Conservation (phyloP, 1,140 invertebrate species). For the Cotesia typhae region DNA sequence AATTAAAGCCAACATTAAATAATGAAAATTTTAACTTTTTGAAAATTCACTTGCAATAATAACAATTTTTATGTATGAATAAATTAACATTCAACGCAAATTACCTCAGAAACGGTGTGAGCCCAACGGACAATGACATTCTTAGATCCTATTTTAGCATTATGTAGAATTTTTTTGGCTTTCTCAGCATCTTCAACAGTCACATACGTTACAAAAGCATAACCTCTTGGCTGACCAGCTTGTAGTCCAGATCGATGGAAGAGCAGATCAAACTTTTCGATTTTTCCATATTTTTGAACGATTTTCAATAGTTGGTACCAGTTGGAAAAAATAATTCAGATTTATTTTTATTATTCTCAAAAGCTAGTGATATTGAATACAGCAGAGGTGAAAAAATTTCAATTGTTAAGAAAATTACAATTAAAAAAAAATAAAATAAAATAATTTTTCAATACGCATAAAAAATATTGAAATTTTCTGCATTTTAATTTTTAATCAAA, state of each 20-base stretch:
- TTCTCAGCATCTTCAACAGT: slow-evolving; percentile 70
- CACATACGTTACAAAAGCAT: slow-evolving; percentile 90
- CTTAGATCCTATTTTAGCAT: slow-evolving; percentile 77
- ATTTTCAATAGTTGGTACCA: slow-evolving; percentile 94
- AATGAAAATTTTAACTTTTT: too few species aligned
- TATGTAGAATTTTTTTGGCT: slow-evolving; percentile 78
- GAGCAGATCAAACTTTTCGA: slow-evolving; percentile 94
- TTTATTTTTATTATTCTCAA: slow-evolving; percentile 19
- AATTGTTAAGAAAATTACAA: too few species aligned
- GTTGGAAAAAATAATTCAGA: slow-evolving; percentile 65
- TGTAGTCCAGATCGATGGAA: slow-evolving; percentile 90
- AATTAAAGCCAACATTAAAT: too few species aligned
- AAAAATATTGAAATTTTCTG: too few species aligned
- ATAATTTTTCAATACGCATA: too few species aligned
- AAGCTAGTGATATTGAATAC: background rate
- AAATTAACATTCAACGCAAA: slow-evolving; percentile 19
- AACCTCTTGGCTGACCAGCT: slow-evolving; percentile 88
- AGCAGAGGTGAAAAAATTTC: too few species aligned
- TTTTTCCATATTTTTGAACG: slow-evolving; percentile 88
- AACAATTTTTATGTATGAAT: background rate
- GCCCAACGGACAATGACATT: slow-evolving; percentile 83
- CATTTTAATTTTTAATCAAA: too few species aligned
- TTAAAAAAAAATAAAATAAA: too few species aligned
- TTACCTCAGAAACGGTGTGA: slow-evolving; percentile 77
- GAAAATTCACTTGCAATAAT: too few species aligned